These are phyloP conservation scores for Eulacestoma nigropectus DNA, from an alignment of 2,113 vertebrate genomes.

Conservation along the genomic window DNA sequence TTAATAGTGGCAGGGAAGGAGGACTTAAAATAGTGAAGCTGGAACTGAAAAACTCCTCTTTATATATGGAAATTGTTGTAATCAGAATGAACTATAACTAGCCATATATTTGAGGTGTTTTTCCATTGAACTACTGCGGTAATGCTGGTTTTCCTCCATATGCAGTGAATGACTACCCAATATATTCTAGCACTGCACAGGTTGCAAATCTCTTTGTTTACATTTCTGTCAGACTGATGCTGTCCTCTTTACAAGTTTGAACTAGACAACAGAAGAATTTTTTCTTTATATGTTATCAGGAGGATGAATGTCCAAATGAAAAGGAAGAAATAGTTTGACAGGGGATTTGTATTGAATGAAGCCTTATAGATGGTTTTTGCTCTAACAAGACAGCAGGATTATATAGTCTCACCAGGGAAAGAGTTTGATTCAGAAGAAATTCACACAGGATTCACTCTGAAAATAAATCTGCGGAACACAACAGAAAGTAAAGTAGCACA, in stretches of 20 bases:
- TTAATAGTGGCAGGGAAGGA: background rate
- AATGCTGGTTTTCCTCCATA: background rate
- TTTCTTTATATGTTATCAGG: background rate
- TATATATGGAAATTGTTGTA: background rate
- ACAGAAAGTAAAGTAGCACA: conserved; percentile 27
- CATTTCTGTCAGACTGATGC: background rate
- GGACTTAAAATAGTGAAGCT: background rate
- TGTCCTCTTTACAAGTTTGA: conserved; percentile 13
- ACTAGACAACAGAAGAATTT: background rate
- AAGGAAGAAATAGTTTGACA: conserved; percentile 3
- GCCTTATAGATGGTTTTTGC: conserved; percentile 49
- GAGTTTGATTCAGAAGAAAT: conserved; percentile 52
- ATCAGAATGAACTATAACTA: background rate
- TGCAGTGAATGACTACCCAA: background rate
- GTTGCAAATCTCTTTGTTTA: background rate
- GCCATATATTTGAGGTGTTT: background rate
- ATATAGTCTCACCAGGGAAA: conserved; percentile 52
- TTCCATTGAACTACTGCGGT: background rate
- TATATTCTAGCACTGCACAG: background rate
- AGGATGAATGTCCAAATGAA: conserved; percentile 29
- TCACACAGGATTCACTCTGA: conserved; percentile 52
- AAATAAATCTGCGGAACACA: conserved; percentile 42
- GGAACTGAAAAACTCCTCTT: background rate
- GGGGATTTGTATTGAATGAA: conserved; percentile 27
- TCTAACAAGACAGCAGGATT: conserved; percentile 58